Evolutionary conservation across 2,888 invertebrate species (phyloP), one percentile per base, ranked within the genome.

Genomic region (Stenodera caucasica): DNA sequence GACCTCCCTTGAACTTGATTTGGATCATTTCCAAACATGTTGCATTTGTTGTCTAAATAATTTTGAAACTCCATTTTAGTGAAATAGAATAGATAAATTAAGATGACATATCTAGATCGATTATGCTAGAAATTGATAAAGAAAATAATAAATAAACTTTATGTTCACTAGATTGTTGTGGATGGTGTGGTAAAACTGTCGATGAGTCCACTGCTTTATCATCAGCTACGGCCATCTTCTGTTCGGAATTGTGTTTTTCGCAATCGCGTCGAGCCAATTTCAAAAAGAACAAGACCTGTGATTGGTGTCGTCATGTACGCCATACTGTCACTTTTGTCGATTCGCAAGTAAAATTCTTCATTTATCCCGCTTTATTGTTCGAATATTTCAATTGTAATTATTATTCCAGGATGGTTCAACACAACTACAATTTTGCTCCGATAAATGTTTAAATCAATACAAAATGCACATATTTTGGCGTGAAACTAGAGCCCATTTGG

Each of bases 401-500:
- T 55, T 11, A 49, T 75, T 77, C 33, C 87, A 94, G 85, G 95
- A 95, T 75, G 94, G 94, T 49, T 92, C 94, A 67, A 90, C 92
- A 21, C 94, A 94, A 75, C 84, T 96, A 50, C 95, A 96, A 81
- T 96, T 96, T 80, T 91, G 88, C 80, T 94, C 94, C 51, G 94
- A 95, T 80, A 94, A 94, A 84, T 96, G 96, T 76, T 84, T 96
- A 68, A 96, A 95, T 78, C 95, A 96, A 80, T 96, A 96, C 84
- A 96, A 96, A 83, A 96, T 96, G 95, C 94, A 95, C 80, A 94
- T 96, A 67, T 96, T 96, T 82, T 96, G 96, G 81, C 88, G 91
- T 54, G 96, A 96, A 82, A 94, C 96, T 5, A 91, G 94, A 77
- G 94, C 95, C 7, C 95, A 95, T 78, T 85, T 96, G 60, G 92